Percentiles rank a stretch among this genome's conserved stretches.
Conservation (phyloP, 2,113 vertebrate genomes). For the Nerophis lumbriciformis region DNA sequence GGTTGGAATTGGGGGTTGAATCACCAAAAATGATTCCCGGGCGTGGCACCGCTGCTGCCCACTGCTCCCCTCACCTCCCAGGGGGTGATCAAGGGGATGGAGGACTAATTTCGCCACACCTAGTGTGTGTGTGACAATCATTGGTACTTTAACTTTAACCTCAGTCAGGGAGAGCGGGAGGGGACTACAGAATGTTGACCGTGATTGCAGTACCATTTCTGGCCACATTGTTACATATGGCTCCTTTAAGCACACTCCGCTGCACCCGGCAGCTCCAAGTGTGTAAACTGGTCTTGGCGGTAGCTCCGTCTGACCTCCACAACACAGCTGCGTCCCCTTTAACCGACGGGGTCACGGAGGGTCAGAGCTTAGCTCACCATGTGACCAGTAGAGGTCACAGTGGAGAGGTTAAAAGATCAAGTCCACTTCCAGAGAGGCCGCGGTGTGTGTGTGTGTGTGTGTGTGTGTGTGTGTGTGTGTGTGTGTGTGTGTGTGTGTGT, state of each 20-base stretch:
- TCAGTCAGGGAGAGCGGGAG: too few species aligned
- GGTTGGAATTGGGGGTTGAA: too few species aligned
- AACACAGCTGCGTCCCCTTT: slow-evolving; percentile 43
- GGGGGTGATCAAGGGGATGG: too few species aligned
- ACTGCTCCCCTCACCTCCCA: too few species aligned
- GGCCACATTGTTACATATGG: too few species aligned
- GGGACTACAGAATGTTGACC: too few species aligned
- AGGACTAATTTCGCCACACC: too few species aligned
- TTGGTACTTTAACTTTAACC: too few species aligned
- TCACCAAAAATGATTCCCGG: too few species aligned
- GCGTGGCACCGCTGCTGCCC: too few species aligned
- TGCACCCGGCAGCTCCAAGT: slow-evolving; percentile 34
- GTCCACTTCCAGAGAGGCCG: slow-evolving; percentile 63
- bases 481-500: slow-evolving; percentile 14
- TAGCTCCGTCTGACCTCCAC: slow-evolving; percentile 45
- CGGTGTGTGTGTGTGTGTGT: slow-evolving; percentile 13
- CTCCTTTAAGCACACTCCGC: slow-evolving; percentile 35
- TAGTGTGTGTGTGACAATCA: too few species aligned
- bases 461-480: background rate
- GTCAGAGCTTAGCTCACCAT: slow-evolving; percentile 53
- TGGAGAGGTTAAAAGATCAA: slow-evolving; percentile 54
- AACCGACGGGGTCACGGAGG: slow-evolving; percentile 37
- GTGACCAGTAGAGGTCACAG: slow-evolving; percentile 48
- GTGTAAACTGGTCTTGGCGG: slow-evolving; percentile 51
- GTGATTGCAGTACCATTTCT: too few species aligned